phyloP scores from a whole-genome alignment of 2,888 invertebrate species.

The Trichogramma evanescens region DNA sequence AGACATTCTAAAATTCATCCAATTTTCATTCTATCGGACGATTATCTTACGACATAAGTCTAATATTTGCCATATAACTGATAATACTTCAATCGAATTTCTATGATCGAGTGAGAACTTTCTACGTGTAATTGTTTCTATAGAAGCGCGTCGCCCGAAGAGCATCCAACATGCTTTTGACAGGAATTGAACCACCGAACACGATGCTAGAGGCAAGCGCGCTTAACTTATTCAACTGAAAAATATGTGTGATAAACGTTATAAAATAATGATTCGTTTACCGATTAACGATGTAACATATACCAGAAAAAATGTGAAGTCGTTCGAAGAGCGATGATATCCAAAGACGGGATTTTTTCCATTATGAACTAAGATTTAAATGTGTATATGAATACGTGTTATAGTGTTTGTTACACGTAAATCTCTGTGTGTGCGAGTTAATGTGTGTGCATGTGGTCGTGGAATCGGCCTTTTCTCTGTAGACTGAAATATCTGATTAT shows the following conservation, averaged over 20 bases:
- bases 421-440: constrained; percentile 20
- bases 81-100: not conserved
- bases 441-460: constrained; percentile 1
- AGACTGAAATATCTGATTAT: constrained; percentile 12
- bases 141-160: constrained; percentile 7
- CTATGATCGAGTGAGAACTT: constrained; percentile 16
- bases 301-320: constrained; percentile 10
- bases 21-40: not conserved
- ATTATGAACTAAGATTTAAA: not conserved
- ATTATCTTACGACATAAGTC: constrained; percentile 1
- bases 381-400: constrained; percentile 4
- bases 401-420: constrained; percentile 14
- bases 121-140: constrained; percentile 17
- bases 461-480: constrained; percentile 12
- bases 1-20: constrained; percentile 63
- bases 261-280: constrained; percentile 30
- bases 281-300: constrained; percentile 23
- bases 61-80: constrained; percentile 9
- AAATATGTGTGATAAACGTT: constrained; percentile 23
- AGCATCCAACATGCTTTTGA: not conserved
- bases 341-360: constrained; percentile 5
- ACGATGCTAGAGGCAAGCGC: not conserved
- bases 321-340: not conserved
- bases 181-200: constrained; percentile 16
- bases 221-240: constrained; percentile 6